phyloP scores from a whole-genome alignment of 1,140 invertebrate genomes.

The Calephelis nemesis region DNA sequence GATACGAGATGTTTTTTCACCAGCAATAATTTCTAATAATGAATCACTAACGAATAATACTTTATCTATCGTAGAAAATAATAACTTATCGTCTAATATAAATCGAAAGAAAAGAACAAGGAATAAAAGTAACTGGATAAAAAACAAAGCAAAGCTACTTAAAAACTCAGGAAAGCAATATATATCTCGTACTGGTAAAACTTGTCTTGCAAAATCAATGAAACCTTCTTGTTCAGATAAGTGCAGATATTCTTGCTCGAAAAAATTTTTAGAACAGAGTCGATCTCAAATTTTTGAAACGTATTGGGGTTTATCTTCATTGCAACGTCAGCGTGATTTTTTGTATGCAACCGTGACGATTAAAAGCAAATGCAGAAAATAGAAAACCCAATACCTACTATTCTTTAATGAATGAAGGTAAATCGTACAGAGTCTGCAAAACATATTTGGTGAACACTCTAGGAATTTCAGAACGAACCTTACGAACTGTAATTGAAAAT shows the following conservation, averaged over 20 bases:
- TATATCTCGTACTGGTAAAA: conserved; percentile 10
- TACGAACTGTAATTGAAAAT: background rate
- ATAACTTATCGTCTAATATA: background rate
- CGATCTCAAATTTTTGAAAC: background rate
- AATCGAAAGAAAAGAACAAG: background rate
- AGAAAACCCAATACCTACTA: background rate
- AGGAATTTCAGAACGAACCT: background rate
- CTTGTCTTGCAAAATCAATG: background rate
- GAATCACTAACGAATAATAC: conserved; percentile 11
- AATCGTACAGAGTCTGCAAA: conserved; percentile 5
- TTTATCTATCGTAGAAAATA: conserved; percentile 2
- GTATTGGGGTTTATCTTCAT: background rate
- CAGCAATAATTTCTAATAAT: conserved; percentile 17
- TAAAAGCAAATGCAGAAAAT: conserved; percentile 5
- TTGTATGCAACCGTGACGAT: background rate
- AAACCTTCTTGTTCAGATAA: conserved; percentile 5
- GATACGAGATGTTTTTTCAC: background rate
- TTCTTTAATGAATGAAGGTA: background rate
- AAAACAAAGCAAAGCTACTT: background rate
- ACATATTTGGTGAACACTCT: background rate
- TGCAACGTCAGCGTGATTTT: background rate
- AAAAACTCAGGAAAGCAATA: conserved; percentile 14
- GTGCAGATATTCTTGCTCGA: conserved; percentile 7
- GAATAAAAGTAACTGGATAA: background rate
- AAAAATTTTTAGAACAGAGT: background rate